Evolutionary conservation across 2,113 vertebrate genomes (phyloP).

Genomic region (Crotalus horridus): DNA sequence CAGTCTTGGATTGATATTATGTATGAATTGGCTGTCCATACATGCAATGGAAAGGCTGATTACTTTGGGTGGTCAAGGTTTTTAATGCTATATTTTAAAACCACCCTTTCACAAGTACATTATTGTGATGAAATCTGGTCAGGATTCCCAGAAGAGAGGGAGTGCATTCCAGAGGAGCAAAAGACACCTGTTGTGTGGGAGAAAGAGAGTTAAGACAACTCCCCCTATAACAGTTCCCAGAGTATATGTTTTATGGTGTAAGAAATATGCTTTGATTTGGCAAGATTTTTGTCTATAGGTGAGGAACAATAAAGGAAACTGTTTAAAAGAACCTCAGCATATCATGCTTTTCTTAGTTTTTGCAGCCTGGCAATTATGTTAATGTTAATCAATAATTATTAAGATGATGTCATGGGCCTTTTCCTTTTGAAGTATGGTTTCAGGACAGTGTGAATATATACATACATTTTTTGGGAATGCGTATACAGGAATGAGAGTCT

Average conservation of each 20-base stretch:
- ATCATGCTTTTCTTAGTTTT: background rate
- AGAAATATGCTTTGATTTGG: background rate
- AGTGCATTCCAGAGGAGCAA: background rate
- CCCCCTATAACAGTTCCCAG: background rate
- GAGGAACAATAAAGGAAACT: background rate
- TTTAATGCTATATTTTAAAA: background rate
- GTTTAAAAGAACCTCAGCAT: background rate
- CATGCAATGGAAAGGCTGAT: background rate
- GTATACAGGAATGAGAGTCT: background rate
- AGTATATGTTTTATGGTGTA: background rate
- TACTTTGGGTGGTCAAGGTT: background rate
- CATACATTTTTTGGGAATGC: background rate
- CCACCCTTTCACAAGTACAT: background rate
- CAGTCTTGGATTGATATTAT: background rate
- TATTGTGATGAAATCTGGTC: background rate
- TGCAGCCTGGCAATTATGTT: background rate
- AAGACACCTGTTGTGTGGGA: background rate
- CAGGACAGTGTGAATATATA: background rate
- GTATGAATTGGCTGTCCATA: background rate
- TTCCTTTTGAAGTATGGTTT: background rate
- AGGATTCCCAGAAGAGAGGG: background rate
- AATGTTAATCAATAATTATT: background rate
- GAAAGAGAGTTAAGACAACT: background rate
- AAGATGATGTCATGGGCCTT: background rate
- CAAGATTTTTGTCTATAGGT: background rate